Evolutionary conservation across 1,140 invertebrate genomes (phyloP), one percentile per base, ranked within the genome.

Genomic region (Gonatopus flavifemur): DNA sequence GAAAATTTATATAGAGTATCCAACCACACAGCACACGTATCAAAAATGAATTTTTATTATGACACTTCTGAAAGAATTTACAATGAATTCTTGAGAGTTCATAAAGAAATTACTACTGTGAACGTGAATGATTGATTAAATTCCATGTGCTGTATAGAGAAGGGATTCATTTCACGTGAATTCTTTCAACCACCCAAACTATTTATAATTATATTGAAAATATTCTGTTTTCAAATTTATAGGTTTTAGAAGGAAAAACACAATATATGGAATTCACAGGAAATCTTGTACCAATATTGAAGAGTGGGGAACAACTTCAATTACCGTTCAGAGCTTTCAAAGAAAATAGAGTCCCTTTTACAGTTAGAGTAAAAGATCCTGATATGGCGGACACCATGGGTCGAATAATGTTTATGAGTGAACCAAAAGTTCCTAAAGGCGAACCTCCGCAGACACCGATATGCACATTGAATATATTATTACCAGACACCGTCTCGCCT

Each of bases 241-340:
- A 88, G 80, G 89, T 97, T 37, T 75, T 96, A 22, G 92, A 95
- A 77, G 86, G 86, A 20, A 91, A 93, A 74, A 85, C 88, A 35
- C 87, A 96, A 59, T 97, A 86, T 76, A 83, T 98, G 64, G 95
- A 98, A 77, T 96, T 97, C 82, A 91, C 89, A 59, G 95, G 95
- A n/a, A 98, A 98, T 79, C 80, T 98, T 24, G 85, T 95, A 19
- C 94, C 95, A 12, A 89, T 98, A 35, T 88, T 93, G 44, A 97
- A 96, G 75, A 93, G 91, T 31, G 93, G 93, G 19, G 93, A 96
- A 64, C 95, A 97, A 70, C 84, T 96, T 18, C 86, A 84, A 59
- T 78, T 95, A 31, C 86, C 84, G 52, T 94, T 95, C 72, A 83
- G 88, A 77, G 92, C 93, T 8, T 98, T 98, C 82, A 89, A 91